Evolutionary conservation across 2,797 vertebrate species (phyloP).

Genomic region (Syndactyla subalaris): DNA sequence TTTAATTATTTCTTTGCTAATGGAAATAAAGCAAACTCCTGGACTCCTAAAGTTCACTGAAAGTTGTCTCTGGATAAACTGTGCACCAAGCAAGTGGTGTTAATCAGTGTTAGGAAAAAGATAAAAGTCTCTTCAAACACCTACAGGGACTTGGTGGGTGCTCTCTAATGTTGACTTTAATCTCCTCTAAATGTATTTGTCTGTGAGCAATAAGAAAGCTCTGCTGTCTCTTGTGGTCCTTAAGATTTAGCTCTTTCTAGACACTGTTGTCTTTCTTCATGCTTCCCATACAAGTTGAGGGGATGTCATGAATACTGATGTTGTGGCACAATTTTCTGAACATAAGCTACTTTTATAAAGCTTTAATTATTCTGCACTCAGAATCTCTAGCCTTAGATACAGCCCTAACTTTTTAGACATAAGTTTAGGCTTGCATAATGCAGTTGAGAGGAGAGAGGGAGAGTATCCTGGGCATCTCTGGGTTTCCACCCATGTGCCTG

Average conservation of each 20-base stretch:
- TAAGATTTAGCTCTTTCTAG: background rate
- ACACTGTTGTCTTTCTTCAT: background rate
- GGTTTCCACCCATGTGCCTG: fast-evolving
- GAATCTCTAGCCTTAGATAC: background rate
- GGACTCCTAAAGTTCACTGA: background rate
- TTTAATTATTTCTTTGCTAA: background rate
- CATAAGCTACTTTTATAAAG: background rate
- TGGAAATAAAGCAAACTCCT: background rate
- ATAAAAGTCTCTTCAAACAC: background rate
- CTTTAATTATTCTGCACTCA: background rate
- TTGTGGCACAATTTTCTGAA: background rate
- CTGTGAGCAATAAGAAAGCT: background rate
- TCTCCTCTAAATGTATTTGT: background rate
- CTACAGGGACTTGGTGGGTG: background rate
- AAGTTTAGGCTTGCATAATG: background rate
- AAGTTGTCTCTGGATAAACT: background rate
- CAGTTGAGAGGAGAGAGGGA: background rate
- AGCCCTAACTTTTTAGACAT: background rate
- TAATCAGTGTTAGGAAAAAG: background rate
- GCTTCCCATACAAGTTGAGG: background rate
- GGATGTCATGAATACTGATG: background rate
- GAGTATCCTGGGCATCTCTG: background rate
- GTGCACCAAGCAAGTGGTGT: background rate
- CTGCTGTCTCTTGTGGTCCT: background rate
- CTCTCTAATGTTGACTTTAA: background rate